phyloP scores from a whole-genome alignment of 1,140 invertebrate genomes.

The Eulimnadia texana region DNA sequence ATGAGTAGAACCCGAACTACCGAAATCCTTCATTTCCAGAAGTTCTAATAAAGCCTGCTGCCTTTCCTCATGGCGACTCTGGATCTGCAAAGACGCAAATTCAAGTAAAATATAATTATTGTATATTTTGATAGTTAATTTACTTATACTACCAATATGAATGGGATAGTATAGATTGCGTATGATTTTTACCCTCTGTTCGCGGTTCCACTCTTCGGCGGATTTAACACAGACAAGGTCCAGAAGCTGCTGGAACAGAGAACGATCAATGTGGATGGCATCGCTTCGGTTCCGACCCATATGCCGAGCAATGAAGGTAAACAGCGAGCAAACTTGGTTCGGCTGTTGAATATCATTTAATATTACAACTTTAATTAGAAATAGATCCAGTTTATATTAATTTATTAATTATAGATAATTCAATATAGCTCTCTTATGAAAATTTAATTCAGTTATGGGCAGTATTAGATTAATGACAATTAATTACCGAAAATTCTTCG shows the following conservation, averaged over 20 bases:
- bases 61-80: constrained; percentile 46
- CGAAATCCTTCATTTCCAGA: constrained; percentile 47
- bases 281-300: constrained; percentile 28
- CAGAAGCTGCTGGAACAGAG: constrained; percentile 30
- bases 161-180: too few relatives aligned
- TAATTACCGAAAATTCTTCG: constrained; percentile 45
- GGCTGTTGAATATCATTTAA: constrained; percentile 29
- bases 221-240: constrained; percentile 31
- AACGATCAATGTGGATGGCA: constrained; percentile 31
- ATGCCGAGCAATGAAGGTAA: constrained; percentile 56
- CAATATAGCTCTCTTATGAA: too few relatives aligned
- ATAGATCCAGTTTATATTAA: too few relatives aligned
- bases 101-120: too few relatives aligned
- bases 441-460: too few relatives aligned
- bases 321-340: constrained; percentile 48
- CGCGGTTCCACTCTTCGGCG: constrained; percentile 36
- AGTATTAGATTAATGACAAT: constrained; percentile 9
- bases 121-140: too few relatives aligned
- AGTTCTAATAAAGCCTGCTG: constrained; percentile 67
- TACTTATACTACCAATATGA: too few relatives aligned
- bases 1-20: constrained; percentile 33
- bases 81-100: too few relatives aligned
- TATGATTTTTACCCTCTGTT: constrained; percentile 33
- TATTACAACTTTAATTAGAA: too few relatives aligned
- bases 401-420: too few relatives aligned